These are phyloP conservation scores for Tangara arthus DNA, from an alignment of 2,797 vertebrate species.

Conservation along the genomic window DNA sequence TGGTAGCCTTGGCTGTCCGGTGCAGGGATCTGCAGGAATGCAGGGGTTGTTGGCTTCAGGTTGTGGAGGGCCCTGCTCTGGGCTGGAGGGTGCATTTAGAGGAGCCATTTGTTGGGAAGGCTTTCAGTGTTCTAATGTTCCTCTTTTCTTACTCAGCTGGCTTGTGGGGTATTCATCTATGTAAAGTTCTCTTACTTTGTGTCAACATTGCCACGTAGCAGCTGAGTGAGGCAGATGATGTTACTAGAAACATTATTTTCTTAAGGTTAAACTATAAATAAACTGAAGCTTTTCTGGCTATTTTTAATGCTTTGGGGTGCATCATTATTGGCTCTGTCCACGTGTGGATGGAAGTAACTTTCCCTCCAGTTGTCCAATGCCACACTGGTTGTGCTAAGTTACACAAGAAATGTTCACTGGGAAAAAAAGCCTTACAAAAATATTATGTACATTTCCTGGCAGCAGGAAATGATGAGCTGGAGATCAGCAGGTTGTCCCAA, in stretches of 20 bases:
- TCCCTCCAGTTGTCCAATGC: background rate
- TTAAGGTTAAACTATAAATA: background rate
- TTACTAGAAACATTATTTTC: background rate
- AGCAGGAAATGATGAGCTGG: background rate
- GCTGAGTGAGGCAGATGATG: background rate
- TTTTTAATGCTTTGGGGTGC: background rate
- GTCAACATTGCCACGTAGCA: background rate
- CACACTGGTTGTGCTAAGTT: fast-evolving
- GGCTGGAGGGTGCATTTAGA: background rate
- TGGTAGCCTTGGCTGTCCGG: background rate
- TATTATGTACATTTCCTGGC: background rate
- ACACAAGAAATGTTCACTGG: background rate
- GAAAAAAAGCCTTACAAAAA: background rate
- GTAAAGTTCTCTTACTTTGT: background rate
- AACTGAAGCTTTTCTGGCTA: background rate
- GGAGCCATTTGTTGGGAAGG: fast-evolving
- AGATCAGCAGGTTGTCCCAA: background rate
- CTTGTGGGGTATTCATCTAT: background rate
- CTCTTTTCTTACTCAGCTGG: background rate
- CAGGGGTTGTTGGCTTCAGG: fast-evolving
- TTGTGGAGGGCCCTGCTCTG: background rate
- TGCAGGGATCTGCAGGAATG: background rate
- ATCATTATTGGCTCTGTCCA: background rate
- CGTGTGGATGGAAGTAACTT: background rate
- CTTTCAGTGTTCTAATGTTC: background rate